phyloP scores from a whole-genome alignment of 2,113 vertebrate genomes.

The Oxyura jamaicensis region DNA sequence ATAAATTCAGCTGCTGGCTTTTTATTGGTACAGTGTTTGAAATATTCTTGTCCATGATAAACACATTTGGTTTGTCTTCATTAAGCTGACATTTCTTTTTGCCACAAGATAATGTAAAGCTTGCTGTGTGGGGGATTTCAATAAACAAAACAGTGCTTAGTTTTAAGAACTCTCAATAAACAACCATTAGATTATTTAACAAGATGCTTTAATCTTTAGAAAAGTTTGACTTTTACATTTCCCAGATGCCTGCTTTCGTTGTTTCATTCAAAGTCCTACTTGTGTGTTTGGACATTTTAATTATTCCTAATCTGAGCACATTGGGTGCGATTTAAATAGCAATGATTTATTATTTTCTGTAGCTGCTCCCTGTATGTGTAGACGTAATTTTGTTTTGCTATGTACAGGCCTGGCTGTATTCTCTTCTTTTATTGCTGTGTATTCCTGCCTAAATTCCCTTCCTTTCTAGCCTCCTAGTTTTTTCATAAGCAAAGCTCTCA shows the following conservation, averaged over 20 bases:
- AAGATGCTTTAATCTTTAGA: conserved; percentile 67
- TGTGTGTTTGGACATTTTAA: conserved; percentile 50
- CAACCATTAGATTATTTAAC: conserved; percentile 64
- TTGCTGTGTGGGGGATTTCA: conserved; percentile 69
- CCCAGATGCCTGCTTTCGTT: conserved; percentile 61
- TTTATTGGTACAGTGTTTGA: conserved; percentile 60
- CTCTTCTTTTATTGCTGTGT: not conserved
- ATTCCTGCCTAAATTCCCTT: not conserved
- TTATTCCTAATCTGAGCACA: conserved; percentile 61
- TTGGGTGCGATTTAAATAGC: conserved; percentile 49
- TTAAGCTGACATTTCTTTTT: conserved; percentile 70
- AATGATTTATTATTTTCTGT: conserved; percentile 20
- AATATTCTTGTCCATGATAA: conserved; percentile 59
- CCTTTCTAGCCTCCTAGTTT: not conserved
- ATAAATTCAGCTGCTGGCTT: conserved; percentile 33
- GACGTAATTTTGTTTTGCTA: not conserved
- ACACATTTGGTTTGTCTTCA: conserved; percentile 69
- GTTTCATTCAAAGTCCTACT: conserved; percentile 45
- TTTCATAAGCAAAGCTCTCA: conserved; percentile 4
- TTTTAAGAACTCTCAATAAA: conserved; percentile 76
- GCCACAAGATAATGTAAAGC: conserved; percentile 34
- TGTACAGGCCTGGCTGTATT: not conserved
- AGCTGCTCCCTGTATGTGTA: conserved; percentile 2
- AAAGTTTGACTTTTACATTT: conserved; percentile 75
- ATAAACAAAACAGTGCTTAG: conserved; percentile 75